phyloP scores from a whole-genome alignment of 2,888 invertebrate genomes.

The Clivina fossor region DNA sequence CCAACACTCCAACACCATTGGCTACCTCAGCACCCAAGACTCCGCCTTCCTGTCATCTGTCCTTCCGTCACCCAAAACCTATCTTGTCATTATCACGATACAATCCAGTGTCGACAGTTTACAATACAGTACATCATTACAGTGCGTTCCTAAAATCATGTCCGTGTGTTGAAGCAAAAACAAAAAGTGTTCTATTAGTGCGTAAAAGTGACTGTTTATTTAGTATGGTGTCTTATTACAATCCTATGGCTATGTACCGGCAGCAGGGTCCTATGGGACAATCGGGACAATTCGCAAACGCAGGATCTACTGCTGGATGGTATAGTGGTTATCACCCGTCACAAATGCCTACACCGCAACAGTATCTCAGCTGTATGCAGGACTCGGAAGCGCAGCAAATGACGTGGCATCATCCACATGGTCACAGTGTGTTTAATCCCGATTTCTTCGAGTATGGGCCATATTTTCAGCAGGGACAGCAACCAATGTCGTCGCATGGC shows the following conservation, averaged over 20 bases:
- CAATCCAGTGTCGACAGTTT: constrained; percentile 13
- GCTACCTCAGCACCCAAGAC: not conserved
- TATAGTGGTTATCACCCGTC: constrained; percentile 51
- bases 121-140: constrained; percentile 2
- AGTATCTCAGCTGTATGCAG: constrained; percentile 47
- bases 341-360: constrained; percentile 54
- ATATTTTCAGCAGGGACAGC: constrained; percentile 57
- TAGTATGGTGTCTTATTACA: constrained; percentile 74
- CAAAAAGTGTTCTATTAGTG: constrained; percentile 11
- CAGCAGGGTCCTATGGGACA: constrained; percentile 65
- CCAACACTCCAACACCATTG: constrained; percentile 8
- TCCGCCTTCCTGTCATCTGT: constrained; percentile 13
- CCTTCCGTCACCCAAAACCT: constrained; percentile 1
- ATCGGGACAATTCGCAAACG: constrained; percentile 59
- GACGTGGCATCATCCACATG: constrained; percentile 53
- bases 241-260: constrained; percentile 68
- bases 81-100: constrained; percentile 28
- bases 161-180: not conserved
- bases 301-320: constrained; percentile 48
- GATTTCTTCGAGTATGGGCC: constrained; percentile 53
- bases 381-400: constrained; percentile 54
- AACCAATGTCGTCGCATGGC: too few species aligned
- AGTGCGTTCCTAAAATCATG: not conserved
- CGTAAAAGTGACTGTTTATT: not conserved
- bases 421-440: constrained; percentile 54